These are phyloP conservation scores for Trachops cirrhosus DNA, from an alignment of 2,797 vertebrate genomes.

Conservation along the genomic window DNA sequence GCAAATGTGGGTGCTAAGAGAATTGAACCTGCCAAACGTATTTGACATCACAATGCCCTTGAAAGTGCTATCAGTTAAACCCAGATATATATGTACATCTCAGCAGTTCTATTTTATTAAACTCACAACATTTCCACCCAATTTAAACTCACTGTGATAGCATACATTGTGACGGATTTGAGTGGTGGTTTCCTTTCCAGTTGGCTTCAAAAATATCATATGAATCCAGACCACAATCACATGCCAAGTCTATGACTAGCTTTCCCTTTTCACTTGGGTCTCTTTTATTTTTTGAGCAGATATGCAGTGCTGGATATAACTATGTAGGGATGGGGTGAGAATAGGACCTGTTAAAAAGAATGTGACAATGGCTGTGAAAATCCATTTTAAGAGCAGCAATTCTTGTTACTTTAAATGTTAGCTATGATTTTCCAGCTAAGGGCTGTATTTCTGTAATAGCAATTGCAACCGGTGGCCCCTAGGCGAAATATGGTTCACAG, in stretches of 20 bases:
- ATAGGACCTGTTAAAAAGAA: conserved; percentile 37
- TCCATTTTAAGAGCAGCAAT: background rate
- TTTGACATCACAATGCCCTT: conserved; percentile 64
- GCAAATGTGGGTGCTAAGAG: conserved; percentile 62
- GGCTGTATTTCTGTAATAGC: background rate
- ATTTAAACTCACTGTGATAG: conserved; percentile 61
- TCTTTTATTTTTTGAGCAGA: conserved; percentile 48
- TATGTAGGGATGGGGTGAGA: background rate
- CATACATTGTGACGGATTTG: conserved; percentile 32
- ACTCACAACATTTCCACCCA: conserved; percentile 71
- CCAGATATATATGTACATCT: conserved; percentile 51
- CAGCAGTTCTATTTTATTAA: conserved; percentile 67
- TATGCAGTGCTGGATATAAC: background rate
- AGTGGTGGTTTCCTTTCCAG: conserved; percentile 60
- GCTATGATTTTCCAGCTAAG: conserved; percentile 25
- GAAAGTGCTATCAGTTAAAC: conserved; percentile 51
- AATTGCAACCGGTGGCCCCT: conserved; percentile 34
- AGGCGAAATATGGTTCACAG: conserved; percentile 36
- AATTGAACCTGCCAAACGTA: conserved; percentile 61
- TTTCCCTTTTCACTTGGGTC: conserved; percentile 29
- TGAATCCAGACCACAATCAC: conserved; percentile 48
- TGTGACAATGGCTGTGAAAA: conserved; percentile 53
- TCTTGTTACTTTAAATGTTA: conserved; percentile 35
- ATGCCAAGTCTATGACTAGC: conserved; percentile 64
- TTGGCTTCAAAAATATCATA: conserved; percentile 51